phyloP scores from a whole-genome alignment of 2,888 invertebrate genomes.

The Drosophila planitibia region DNA sequence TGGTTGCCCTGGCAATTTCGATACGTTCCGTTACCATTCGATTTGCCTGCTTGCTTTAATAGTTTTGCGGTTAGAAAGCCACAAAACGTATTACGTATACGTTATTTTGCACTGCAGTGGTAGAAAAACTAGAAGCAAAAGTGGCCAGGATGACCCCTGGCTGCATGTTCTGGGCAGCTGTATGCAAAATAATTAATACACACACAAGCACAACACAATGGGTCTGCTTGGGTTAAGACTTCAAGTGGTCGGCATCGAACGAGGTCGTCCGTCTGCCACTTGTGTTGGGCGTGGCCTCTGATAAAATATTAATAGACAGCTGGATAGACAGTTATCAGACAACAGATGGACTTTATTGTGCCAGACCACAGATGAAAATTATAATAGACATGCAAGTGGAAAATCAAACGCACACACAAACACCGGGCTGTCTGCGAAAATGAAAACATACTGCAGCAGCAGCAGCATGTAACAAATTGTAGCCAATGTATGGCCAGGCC shows the following conservation, averaged over 20 bases:
- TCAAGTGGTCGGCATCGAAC: slow-evolving; percentile 55
- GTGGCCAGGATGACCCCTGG: slow-evolving; percentile 20
- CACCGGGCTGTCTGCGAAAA: slow-evolving; percentile 33
- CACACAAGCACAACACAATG: slow-evolving; percentile 28
- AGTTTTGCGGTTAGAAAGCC: slow-evolving; percentile 78
- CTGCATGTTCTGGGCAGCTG: slow-evolving; percentile 36
- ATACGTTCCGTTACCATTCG: slow-evolving; percentile 70
- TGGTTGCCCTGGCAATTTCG: slow-evolving; percentile 55
- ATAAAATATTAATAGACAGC: slow-evolving; percentile 84
- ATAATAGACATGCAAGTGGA: slow-evolving; percentile 74
- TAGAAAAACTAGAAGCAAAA: slow-evolving; percentile 52
- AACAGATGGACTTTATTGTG: slow-evolving; percentile 84
- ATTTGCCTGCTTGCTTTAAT: slow-evolving; percentile 80
- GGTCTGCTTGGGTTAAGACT: slow-evolving; percentile 35
- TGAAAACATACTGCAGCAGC: slow-evolving; percentile 35
- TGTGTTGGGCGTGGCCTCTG: slow-evolving; percentile 69
- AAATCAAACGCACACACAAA: slow-evolving; percentile 62
- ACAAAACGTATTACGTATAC: slow-evolving; percentile 77
- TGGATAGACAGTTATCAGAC: slow-evolving; percentile 84
- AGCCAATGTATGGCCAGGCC: slow-evolving; percentile 14
- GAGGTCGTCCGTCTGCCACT: slow-evolving; percentile 22
- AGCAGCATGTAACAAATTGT: slow-evolving; percentile 15
- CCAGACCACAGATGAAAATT: slow-evolving; percentile 80
- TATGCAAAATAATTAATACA: slow-evolving; percentile 82
- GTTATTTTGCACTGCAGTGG: slow-evolving; percentile 72